A percentile compares a stretch with the other conserved stretches of the same genome.
Conservation (phyloP, 35 echinoderm and acorn worm genomes). For the Apostichopus parvimensis region DNA sequence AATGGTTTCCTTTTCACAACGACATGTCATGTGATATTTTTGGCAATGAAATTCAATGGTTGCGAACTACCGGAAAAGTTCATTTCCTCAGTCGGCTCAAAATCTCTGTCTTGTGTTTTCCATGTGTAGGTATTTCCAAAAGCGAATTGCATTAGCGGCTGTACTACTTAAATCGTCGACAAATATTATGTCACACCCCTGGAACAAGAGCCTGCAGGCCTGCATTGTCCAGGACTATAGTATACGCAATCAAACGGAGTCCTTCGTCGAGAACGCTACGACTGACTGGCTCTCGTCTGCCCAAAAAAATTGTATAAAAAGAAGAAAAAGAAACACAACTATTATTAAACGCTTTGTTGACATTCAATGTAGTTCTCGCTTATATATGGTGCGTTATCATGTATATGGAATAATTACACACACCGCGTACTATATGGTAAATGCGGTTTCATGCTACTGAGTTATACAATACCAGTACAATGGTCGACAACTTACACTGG, state of each 20-base stretch:
- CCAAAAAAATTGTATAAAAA: too few species aligned
- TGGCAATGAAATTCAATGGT: slow-evolving; percentile 38
- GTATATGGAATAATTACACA: not conserved
- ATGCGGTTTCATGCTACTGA: not conserved
- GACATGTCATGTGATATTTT: slow-evolving; percentile 32
- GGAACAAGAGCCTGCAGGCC: too few species aligned
- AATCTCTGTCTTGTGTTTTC: not conserved
- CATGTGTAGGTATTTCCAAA: not conserved
- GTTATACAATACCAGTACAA: slow-evolving; percentile 8
- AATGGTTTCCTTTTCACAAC: slow-evolving; percentile 17
- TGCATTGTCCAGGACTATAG: too few species aligned
- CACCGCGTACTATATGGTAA: not conserved
- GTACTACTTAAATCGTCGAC: too few species aligned
- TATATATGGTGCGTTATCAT: not conserved
- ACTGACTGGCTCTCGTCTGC: too few species aligned
- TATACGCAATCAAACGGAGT: too few species aligned
- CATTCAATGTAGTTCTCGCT: not conserved
- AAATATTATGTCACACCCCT: too few species aligned
- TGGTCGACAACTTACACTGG: not conserved
- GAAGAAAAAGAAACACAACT: not conserved
- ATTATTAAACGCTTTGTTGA: slow-evolving; percentile 34
- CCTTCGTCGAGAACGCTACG: too few species aligned
- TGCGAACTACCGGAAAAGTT: slow-evolving; percentile 2
- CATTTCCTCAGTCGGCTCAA: slow-evolving; percentile 9
- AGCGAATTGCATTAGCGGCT: not conserved